A percentile compares a stretch with the other conserved stretches of the same genome.
Evolutionary conservation across 2,888 invertebrate species (phyloP).

Genomic region (Helobdella robusta): DNA sequence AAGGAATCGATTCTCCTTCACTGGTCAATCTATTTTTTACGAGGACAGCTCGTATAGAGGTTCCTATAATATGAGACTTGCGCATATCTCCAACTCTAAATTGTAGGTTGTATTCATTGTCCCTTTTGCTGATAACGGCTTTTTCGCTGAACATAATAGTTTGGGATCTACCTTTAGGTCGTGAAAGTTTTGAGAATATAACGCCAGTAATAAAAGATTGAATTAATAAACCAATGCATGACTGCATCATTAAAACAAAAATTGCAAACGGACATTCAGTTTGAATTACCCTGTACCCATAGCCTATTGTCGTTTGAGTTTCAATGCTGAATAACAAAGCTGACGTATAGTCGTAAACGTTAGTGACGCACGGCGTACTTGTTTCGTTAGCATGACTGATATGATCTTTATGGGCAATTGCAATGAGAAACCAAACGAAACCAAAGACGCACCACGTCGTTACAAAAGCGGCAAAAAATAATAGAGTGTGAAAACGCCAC

Average conservation of each 20-base stretch:
- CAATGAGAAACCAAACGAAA: slow-evolving; percentile 48
- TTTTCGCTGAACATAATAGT: slow-evolving; percentile 83
- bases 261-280: slow-evolving; percentile 83
- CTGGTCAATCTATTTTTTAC: slow-evolving; percentile 51
- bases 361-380: slow-evolving; percentile 53
- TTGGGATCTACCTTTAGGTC: slow-evolving; percentile 86
- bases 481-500: slow-evolving; percentile 71
- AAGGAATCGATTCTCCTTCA: slow-evolving; percentile 85
- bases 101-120: slow-evolving; percentile 46
- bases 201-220: slow-evolving; percentile 64
- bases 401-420: slow-evolving; percentile 57
- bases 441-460: slow-evolving; percentile 80
- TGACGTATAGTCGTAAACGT: slow-evolving; percentile 75
- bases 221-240: slow-evolving; percentile 73
- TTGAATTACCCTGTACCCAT: slow-evolving; percentile 73
- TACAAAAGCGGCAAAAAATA: slow-evolving; percentile 74
- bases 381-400: slow-evolving; percentile 47
- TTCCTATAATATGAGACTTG: slow-evolving; percentile 32
- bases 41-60: slow-evolving; percentile 31
- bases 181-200: slow-evolving; percentile 68
- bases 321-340: slow-evolving; percentile 91
- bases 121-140: slow-evolving; percentile 67
- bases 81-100: slow-evolving; percentile 51
- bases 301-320: slow-evolving; percentile 90
- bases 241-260: slow-evolving; percentile 77